Evolutionary conservation across 2,113 vertebrate genomes (phyloP).

Genomic region (Sarotherodon lohbergeri): DNA sequence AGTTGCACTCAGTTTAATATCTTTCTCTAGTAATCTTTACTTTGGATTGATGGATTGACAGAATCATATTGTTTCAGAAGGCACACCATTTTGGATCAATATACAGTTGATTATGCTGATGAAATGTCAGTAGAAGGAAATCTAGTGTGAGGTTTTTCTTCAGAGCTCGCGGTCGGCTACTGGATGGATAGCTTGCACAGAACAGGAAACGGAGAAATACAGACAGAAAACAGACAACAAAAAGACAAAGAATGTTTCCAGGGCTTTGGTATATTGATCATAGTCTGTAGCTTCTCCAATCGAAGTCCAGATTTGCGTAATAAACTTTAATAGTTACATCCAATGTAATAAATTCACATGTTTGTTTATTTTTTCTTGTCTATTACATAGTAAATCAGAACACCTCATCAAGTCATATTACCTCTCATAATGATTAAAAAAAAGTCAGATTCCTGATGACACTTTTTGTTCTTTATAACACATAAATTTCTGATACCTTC

Average conservation of each 20-base stretch:
- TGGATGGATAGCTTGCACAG: not conserved
- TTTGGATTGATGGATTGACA: not conserved
- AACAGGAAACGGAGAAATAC: not conserved
- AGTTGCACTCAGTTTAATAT: not conserved
- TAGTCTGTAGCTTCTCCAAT: not conserved
- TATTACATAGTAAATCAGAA: not conserved
- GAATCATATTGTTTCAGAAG: conserved; percentile 13
- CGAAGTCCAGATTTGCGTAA: not conserved
- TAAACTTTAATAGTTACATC: not conserved
- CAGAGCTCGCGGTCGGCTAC: not conserved
- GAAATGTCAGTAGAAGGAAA: not conserved
- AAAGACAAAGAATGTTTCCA: not conserved
- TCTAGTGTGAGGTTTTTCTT: not conserved
- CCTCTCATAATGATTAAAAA: not conserved
- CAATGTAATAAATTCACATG: not conserved
- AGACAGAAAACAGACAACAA: not conserved
- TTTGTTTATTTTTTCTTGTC: not conserved
- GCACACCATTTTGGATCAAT: not conserved
- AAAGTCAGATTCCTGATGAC: not conserved
- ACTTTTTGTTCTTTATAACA: not conserved
- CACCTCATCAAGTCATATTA: not conserved
- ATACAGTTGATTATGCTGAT: not conserved
- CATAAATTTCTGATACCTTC: not conserved
- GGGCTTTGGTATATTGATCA: not conserved
- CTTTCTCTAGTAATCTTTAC: not conserved